Evolutionary conservation across 2,797 vertebrate genomes (phyloP).

Genomic region (Sebastolobus altivelis): DNA sequence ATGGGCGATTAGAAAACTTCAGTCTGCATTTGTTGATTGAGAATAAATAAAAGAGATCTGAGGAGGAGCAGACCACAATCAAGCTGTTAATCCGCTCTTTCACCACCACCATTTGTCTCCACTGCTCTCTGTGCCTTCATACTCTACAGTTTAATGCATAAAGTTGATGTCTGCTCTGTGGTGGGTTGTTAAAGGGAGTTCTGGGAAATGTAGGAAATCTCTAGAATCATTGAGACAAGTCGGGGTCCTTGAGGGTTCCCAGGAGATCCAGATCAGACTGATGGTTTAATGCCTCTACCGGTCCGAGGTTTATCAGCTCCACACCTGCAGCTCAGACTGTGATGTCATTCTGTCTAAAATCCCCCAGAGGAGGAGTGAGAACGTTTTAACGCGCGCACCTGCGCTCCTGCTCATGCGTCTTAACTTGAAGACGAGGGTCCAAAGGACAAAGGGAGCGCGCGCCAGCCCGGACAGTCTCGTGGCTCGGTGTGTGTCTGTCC

Average conservation of each 20-base stretch:
- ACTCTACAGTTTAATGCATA: too few species aligned
- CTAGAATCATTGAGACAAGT: background rate
- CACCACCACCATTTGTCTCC: too few species aligned
- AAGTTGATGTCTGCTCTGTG: background rate
- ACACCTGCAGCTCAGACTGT: conserved; percentile 9
- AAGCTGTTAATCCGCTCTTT: too few species aligned
- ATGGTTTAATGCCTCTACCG: background rate
- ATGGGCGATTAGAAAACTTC: background rate
- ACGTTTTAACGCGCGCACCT: conserved; percentile 32
- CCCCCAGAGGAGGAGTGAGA: background rate
- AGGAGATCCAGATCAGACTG: background rate
- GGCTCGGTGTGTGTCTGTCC: conserved; percentile 51
- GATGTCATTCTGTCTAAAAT: background rate
- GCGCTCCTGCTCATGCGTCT: conserved; percentile 50
- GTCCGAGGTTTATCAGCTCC: too few species aligned
- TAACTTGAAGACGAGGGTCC: conserved; percentile 54
- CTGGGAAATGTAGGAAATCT: conserved; percentile 10
- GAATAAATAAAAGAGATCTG: background rate
- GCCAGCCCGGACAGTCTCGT: conserved; percentile 35
- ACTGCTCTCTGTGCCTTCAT: background rate
- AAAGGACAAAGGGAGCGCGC: conserved; percentile 64
- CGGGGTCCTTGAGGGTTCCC: background rate
- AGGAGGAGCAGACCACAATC: background rate
- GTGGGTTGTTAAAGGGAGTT: background rate
- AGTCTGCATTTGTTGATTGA: too few species aligned